Conservation (phyloP, 2,888 invertebrate species). For the Epistrophe eligans region DNA sequence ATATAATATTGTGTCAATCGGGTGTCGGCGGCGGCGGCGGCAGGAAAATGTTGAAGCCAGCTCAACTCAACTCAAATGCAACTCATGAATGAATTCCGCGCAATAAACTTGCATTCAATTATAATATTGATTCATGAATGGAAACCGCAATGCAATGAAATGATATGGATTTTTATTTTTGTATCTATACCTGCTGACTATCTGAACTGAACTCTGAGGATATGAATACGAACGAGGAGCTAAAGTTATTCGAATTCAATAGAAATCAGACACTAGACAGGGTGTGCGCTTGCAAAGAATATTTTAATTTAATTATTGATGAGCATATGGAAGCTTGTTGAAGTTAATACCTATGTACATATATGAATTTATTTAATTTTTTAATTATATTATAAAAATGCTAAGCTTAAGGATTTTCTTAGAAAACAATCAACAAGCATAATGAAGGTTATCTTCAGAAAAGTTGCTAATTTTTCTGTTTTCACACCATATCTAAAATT, state of each 20-base stretch:
- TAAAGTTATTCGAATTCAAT: constrained; percentile 32
- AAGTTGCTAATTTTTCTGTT: no score
- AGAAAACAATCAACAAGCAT: background rate
- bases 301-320: constrained; percentile 15
- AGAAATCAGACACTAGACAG: constrained; percentile 30
- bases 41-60: constrained; percentile 15
- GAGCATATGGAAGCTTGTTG: background rate
- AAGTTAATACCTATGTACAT: constrained; percentile 9
- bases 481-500: no score
- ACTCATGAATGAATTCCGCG: constrained; percentile 66
- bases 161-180: constrained; percentile 5
- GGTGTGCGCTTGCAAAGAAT: constrained; percentile 15
- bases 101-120: constrained; percentile 63
- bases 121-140: constrained; percentile 72
- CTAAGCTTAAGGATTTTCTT: background rate
- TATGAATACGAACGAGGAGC: constrained; percentile 25
- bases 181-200: constrained; percentile 1
- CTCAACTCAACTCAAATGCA: constrained; percentile 11
- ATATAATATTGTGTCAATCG: background rate
- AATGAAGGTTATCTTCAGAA: no score
- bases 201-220: constrained; percentile 6
- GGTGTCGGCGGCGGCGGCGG: background rate
- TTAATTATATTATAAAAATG: no score
- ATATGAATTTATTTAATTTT: background rate
- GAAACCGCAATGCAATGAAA: constrained; percentile 21